Evolutionary conservation across 2,888 invertebrate genomes (phyloP), one percentile per base, ranked within the genome.

Genomic region (Eudasyphora cyanicolor): DNA sequence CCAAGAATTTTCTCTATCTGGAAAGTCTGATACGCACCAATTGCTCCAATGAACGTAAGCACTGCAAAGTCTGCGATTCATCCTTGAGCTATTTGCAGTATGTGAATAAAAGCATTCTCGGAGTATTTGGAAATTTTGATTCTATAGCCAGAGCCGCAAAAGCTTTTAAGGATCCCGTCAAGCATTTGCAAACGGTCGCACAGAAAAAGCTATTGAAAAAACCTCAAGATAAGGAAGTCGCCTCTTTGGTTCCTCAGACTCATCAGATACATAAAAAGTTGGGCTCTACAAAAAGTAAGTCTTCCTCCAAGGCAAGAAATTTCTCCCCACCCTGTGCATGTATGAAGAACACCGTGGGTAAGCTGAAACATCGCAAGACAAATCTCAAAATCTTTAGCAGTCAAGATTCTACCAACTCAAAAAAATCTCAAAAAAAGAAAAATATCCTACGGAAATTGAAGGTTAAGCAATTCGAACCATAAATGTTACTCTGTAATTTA

Each of bases 1-100:
- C 90, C n/a, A 90, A 90, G 79, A 90, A 90, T 76, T 90, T 90
- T 29, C 80, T 91, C 0, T 89, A 90, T 57, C 79, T 91, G 81
- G 90, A 90, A 76, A 89, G 89, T 27, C 85, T 89, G 12, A 87
- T 90, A 54, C 90, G 90, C 3, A 86, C 88, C 73, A 89, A 90
- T 60, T 1, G 17, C 0, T 10, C 27, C 8, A 86, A 86, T 8
- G 79, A 85, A 51, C 82, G 85, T 3, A 75, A 86, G 0, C 86
- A 87, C 70, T 90, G 91, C 83, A 86, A 38, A 29, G 83, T 89
- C 51, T 90, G 90, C 77, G 82, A 86, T 71, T 88, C 90, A 21
- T 86, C 90, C 2, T 87, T 90, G 1, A 87, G 88, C 80, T 91
- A 90, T 78, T 82, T 90, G 67, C 87, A 89, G 73, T 87, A 87